Base-by-base conservation (phyloP, 2,888 invertebrate species). In the Deroplatys truncata region DNA sequence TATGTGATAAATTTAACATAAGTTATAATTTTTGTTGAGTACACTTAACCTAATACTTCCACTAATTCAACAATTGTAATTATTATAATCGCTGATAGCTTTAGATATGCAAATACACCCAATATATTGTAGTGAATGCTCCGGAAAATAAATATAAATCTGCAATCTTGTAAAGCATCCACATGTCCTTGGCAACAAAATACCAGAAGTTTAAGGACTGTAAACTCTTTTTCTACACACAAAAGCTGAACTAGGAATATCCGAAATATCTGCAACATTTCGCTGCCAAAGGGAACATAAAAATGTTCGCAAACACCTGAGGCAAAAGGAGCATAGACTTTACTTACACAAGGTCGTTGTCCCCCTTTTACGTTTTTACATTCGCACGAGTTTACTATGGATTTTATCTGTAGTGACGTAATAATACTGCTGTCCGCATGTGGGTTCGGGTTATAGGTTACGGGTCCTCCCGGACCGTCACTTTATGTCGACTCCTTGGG, bases 401-500 rank as follows among this genome's bases (percentile, higher is more conserved):
- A 72, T 72, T 72, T 72, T 72, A 16, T 72, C 56, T 72, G 56
- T 72, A 72, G 56, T 72, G 56, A 72, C 56, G 56, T 72, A 72
- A 72, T 72, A 72, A 72, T 72, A 72, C 56, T 72, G 56, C 20
- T 72, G 56, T 72, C 25, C 56, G 56, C 25, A 72, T 72, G 56
- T 72, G 56, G 56, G 56, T 25, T 16, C 56, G 20, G 85, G 49
- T 85, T 85, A 49, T 85, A 85, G 49, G 49, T 29, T 85, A 85
- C 31, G 35, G 28, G 28, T 20, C 49, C 49, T 49, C 28, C 28
- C 56, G 43, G 31, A 86, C 72, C 29, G 86, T 86, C 86, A 86
- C 82, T 86, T 86, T 86, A 86, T 82, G 86, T 31, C 82, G 28
- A 86, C 49, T 86, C 86, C 86, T 82, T 25, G 28, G 86, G 86